Percentiles rank a stretch among this genome's conserved stretches.
Conservation (phyloP, 37 sponge, comb jelly and placozoan species). For the Petrosia ficiformis region DNA sequence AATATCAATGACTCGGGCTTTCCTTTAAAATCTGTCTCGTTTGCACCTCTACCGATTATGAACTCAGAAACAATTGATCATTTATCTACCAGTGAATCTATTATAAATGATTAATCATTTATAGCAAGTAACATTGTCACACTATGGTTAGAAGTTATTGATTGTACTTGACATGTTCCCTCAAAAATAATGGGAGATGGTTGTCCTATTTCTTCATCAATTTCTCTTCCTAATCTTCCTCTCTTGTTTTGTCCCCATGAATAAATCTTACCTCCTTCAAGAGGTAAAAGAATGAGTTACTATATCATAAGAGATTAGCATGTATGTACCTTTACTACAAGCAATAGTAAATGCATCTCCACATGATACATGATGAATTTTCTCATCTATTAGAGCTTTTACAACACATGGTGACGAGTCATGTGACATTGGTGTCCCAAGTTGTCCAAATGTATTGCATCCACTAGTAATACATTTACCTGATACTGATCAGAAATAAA, state of each 20-base stretch:
- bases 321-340: constrained; percentile 40
- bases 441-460: constrained; percentile 68
- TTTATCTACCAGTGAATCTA: no score
- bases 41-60: no score
- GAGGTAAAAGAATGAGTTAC: not conserved
- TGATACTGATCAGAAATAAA: constrained; percentile 7
- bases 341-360: constrained; percentile 77
- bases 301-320: not conserved
- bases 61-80: no score
- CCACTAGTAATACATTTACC: constrained; percentile 69
- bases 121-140: constrained; percentile 30
- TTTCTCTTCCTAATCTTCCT: constrained; percentile 60
- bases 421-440: constrained; percentile 33
- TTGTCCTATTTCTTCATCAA: constrained; percentile 19
- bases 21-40: no score
- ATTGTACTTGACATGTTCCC: constrained; percentile 13
- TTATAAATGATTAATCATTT: not conserved
- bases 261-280: constrained; percentile 61
- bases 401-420: constrained; percentile 21
- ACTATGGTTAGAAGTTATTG: constrained; percentile 42
- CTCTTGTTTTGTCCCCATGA: constrained; percentile 64
- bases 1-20: no score
- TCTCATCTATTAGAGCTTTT: constrained; percentile 3
- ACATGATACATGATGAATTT: constrained; percentile 55
- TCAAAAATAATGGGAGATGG: constrained; percentile 62